Evolutionary conservation across 35 echinoderm and acorn worm species (phyloP), one percentile per base, ranked within the genome.

Genomic region (Acanthaster planci): DNA sequence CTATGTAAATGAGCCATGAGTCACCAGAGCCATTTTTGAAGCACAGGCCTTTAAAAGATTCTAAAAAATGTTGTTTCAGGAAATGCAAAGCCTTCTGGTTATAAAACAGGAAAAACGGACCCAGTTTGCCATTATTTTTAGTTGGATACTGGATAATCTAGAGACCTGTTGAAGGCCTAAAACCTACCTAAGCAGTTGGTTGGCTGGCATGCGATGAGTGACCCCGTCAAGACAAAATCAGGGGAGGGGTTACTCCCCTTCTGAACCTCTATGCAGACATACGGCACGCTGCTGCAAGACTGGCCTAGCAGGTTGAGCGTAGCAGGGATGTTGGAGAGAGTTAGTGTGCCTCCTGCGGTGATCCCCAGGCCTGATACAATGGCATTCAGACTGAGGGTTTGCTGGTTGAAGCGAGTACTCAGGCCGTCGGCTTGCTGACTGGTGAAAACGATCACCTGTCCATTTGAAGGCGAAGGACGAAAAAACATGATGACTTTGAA

Each of bases 181-280:
- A 7, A 67, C 83, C 35, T 90, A 97, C 94, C 94, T 85, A 58
- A 40, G 72, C 94, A 97, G 55, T 80, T 67, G 4, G 89, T 84
- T 7, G 18, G 44, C 16, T 80, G 81, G 44, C 94, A 97, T 6
- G 40, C 77, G 4, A 83, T 36, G 8, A 80, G 78, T 22, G 52
- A 31, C 34, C 87, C 83, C 0, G 87, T 87, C 57, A 97, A 53
- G 0, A 90, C 60, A 39, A 90, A 97, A 39, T 92, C 94, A 5
- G 94, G 94, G 19, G 16, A 68, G 0, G 94, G 87, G 31, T 64
- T 87, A 18, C 64, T 78, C 9, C 90, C 87, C 50, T 87, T 92
- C 72, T 88, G 60, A 6, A 97, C 44, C 84, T 93, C 78, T 2
- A 80, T 84, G 78, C 94, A 97, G 39, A 97, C 64, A 51, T 93